Evolutionary conservation across 2,113 vertebrate genomes (phyloP).

Genomic region (Ancistrus triradiatus): DNA sequence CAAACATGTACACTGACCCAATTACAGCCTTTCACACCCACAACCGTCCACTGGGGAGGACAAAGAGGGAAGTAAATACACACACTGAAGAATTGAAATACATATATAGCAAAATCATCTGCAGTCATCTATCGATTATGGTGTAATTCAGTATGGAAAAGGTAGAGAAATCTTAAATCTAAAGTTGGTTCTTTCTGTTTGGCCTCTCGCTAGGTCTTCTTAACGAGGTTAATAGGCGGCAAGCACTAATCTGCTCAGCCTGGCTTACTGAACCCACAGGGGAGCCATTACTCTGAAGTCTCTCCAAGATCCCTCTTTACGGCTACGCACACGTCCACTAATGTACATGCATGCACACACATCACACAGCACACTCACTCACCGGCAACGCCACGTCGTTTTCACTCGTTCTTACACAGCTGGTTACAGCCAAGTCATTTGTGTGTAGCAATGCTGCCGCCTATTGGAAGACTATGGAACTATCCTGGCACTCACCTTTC

Average conservation of each 20-base stretch:
- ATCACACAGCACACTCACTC: background rate
- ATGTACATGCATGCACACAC: background rate
- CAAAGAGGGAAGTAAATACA: too few relatives aligned
- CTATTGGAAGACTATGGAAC: slow-evolving; percentile 9
- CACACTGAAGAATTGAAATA: too few relatives aligned
- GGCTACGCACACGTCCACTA: slow-evolving; percentile 14
- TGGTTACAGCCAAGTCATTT: background rate
- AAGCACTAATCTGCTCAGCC: slow-evolving; percentile 50
- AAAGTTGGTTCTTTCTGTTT: too few relatives aligned
- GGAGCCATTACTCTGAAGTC: slow-evolving; percentile 15
- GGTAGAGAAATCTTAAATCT: too few relatives aligned
- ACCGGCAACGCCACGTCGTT: background rate
- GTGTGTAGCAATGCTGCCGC: slow-evolving; percentile 17
- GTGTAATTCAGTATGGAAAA: too few relatives aligned
- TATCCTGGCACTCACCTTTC: background rate
- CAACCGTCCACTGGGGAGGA: too few relatives aligned
- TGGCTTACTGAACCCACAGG: slow-evolving; percentile 49
- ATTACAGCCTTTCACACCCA: too few relatives aligned
- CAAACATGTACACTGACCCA: too few relatives aligned
- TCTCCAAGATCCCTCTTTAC: slow-evolving; percentile 25
- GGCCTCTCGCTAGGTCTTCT: slow-evolving; percentile 13
- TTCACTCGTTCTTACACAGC: background rate
- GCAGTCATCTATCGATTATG: too few relatives aligned
- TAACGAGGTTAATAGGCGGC: slow-evolving; percentile 49
- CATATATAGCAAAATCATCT: too few relatives aligned